Evolutionary conservation across 2,113 vertebrate species (phyloP).

Genomic region (Megaceryle maxima): DNA sequence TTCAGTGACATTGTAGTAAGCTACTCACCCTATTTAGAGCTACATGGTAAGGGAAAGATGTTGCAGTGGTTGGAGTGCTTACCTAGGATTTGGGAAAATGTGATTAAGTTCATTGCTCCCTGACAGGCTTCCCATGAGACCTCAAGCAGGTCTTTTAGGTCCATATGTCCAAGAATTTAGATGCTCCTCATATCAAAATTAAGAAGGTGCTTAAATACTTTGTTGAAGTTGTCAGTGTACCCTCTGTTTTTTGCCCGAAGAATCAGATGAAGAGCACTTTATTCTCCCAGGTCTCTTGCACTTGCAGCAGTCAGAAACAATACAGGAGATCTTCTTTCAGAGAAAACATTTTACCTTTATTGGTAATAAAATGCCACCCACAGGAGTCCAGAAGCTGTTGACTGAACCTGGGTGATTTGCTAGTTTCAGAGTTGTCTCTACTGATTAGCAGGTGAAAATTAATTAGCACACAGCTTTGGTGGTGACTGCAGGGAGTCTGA

Average conservation of each 20-base stretch:
- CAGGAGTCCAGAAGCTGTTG: background rate
- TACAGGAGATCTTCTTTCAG: background rate
- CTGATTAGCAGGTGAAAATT: constrained; percentile 26
- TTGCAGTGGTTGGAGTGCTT: background rate
- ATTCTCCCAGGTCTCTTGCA: background rate
- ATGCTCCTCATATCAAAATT: background rate
- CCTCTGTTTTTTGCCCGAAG: background rate
- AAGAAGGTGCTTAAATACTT: background rate
- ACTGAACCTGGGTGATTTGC: background rate
- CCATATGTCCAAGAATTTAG: background rate
- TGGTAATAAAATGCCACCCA: background rate
- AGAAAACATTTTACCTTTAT: background rate
- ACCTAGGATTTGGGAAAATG: background rate
- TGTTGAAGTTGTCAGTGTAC: background rate
- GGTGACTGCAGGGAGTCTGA: background rate
- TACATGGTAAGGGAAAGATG: background rate
- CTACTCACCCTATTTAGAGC: background rate
- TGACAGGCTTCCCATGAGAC: background rate
- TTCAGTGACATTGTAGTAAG: background rate
- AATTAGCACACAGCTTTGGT: background rate
- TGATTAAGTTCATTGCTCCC: background rate
- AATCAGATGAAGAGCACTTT: background rate
- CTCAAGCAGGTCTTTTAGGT: background rate
- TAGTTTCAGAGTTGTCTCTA: background rate
- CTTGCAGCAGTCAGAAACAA: rapidly evolving